A percentile compares a stretch with the other conserved stretches of the same genome.
Conservation (phyloP, 2,797 vertebrate genomes). For the Lacerta bilineata region DNA sequence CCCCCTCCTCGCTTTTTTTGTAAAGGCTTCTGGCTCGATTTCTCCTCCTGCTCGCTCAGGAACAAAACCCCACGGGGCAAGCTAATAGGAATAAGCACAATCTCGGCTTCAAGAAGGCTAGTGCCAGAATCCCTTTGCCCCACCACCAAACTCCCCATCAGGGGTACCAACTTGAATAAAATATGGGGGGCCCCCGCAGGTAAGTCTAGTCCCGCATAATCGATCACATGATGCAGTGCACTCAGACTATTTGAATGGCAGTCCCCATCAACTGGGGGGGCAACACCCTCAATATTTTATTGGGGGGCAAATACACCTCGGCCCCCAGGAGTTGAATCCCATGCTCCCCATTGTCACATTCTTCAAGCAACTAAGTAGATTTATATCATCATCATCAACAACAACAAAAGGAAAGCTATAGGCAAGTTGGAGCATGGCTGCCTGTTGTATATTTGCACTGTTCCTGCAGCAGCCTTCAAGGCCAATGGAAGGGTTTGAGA, state of each 20-base stretch:
- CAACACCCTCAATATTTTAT: too few relatives aligned
- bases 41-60: slow-evolving; percentile 46
- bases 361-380: neutral
- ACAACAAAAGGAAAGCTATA: accelerated
- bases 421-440: neutral
- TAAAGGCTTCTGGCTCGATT: slow-evolving; percentile 2
- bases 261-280: too few relatives aligned
- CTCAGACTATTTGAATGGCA: too few relatives aligned
- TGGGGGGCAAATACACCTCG: too few relatives aligned
- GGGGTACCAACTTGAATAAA: too few relatives aligned
- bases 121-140: neutral
- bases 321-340: too few relatives aligned
- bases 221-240: too few relatives aligned
- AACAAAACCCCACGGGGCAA: slow-evolving; percentile 1
- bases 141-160: neutral
- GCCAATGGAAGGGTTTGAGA: slow-evolving; percentile 4
- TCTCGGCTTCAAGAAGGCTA: neutral
- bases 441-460: neutral
- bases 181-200: too few relatives aligned
- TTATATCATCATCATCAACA: neutral
- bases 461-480: neutral
- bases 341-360: neutral
- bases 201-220: too few relatives aligned
- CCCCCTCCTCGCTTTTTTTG: neutral
- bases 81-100: neutral